phyloP scores from a whole-genome alignment of 2,113 vertebrate genomes.

The Hippoglossus stenolepis region DNA sequence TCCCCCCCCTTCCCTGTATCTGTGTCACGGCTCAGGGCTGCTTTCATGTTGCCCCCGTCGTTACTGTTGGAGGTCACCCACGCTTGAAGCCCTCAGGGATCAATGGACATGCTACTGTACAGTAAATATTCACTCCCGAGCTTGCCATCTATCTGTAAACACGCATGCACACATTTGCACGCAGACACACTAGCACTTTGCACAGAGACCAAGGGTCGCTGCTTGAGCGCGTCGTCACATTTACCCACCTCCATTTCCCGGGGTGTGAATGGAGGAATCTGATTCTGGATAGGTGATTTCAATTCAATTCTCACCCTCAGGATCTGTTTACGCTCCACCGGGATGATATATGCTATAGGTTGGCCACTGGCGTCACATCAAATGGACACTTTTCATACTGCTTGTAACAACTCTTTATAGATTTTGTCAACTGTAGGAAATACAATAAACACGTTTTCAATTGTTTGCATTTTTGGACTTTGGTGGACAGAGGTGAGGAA shows the following conservation, averaged over 20 bases:
- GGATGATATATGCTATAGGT: conserved; percentile 84
- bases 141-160: conserved; percentile 64
- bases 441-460: conserved; percentile 50
- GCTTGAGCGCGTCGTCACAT: conserved; percentile 48
- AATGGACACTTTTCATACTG: conserved; percentile 33
- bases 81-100: conserved; percentile 85
- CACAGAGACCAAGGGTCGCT: conserved; percentile 76
- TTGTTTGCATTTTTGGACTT: conserved; percentile 2
- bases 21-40: conserved; percentile 70
- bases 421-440: conserved; percentile 48
- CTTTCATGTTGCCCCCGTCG: conserved; percentile 64
- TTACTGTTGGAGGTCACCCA: conserved; percentile 83
- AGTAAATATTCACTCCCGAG: conserved; percentile 64
- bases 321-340: conserved; percentile 88
- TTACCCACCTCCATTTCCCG: conserved; percentile 54
- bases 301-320: conserved; percentile 99
- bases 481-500: not conserved
- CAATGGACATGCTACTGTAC: conserved; percentile 68
- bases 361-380: conserved; percentile 40
- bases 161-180: conserved; percentile 32
- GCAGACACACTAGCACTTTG: conserved; percentile 5
- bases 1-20: conserved; percentile 30
- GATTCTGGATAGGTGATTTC: conserved; percentile 94
- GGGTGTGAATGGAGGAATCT: conserved; percentile 92
- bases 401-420: conserved; percentile 37